phyloP scores from a whole-genome alignment of 2,797 vertebrate genomes.

The Ataeniobius toweri region DNA sequence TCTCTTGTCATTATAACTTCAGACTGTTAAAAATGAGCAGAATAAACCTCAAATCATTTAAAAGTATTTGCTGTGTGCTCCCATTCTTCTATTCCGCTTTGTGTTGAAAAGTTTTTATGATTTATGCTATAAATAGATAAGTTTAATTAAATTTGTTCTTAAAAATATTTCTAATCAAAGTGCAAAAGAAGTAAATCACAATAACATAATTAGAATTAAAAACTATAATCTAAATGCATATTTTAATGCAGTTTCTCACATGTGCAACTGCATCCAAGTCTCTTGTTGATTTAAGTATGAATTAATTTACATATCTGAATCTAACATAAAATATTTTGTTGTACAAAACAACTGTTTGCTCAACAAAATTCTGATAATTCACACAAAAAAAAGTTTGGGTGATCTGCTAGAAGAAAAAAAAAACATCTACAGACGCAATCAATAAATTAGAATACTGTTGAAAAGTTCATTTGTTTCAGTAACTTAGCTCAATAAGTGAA shows the following conservation, averaged over 20 bases:
- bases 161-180: neutral
- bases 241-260: neutral
- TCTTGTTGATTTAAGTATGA: neutral
- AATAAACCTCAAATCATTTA: slow-evolving; percentile 74
- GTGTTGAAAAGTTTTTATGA: neutral
- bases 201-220: neutral
- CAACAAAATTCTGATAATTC: neutral
- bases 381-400: too few relatives aligned
- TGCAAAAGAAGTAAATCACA: neutral
- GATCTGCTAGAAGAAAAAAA: neutral
- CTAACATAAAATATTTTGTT: neutral
- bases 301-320: neutral
- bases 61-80: slow-evolving; percentile 16
- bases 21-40: slow-evolving; percentile 70
- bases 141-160: neutral
- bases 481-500: too few relatives aligned
- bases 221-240: neutral
- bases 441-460: too few relatives aligned
- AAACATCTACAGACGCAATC: neutral
- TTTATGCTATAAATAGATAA: neutral
- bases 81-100: neutral
- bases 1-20: slow-evolving; percentile 74
- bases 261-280: neutral
- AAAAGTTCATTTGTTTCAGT: too few relatives aligned
- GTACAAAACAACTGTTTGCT: neutral